phyloP scores from a whole-genome alignment of 2,113 vertebrate species.

The Dendrocopos noguchii region DNA sequence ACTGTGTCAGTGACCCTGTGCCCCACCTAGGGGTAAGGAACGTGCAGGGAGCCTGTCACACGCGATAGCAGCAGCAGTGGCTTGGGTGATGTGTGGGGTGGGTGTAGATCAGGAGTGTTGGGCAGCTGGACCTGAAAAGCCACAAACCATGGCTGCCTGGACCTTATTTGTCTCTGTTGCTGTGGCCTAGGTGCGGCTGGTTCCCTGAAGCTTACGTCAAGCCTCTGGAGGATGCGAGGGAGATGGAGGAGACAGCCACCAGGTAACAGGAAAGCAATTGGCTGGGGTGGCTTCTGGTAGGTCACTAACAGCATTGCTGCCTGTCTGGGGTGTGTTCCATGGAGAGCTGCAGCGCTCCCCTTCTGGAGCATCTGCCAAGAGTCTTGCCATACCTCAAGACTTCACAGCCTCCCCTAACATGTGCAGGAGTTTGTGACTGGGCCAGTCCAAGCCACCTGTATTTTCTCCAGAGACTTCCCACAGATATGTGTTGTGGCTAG shows the following conservation, averaged over 20 bases:
- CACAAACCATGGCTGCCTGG: neutral
- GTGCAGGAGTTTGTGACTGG: rapidly evolving
- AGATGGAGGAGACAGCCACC: conserved; percentile 25
- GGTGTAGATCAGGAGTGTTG: neutral
- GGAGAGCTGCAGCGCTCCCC: neutral
- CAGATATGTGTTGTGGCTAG: neutral
- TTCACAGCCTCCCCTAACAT: neutral
- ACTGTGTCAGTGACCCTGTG: neutral
- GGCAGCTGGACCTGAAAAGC: neutral
- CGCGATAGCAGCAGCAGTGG: rapidly evolving
- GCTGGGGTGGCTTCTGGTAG: neutral
- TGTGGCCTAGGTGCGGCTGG: conserved; percentile 89
- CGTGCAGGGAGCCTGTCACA: neutral
- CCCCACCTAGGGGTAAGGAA: neutral
- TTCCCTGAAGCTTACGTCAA: conserved; percentile 94
- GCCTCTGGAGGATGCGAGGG: conserved; percentile 65
- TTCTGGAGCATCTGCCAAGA: neutral
- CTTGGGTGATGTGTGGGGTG: neutral
- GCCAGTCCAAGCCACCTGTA: neutral
- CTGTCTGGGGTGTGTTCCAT: neutral
- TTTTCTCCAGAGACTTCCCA: neutral
- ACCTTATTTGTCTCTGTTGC: neutral
- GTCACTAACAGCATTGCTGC: neutral
- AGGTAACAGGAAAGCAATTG: conserved; percentile 35
- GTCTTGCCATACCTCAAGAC: neutral